These are phyloP conservation scores for Crenuchus spilurus DNA, from an alignment of 2,797 vertebrate species.

Conservation along the genomic window DNA sequence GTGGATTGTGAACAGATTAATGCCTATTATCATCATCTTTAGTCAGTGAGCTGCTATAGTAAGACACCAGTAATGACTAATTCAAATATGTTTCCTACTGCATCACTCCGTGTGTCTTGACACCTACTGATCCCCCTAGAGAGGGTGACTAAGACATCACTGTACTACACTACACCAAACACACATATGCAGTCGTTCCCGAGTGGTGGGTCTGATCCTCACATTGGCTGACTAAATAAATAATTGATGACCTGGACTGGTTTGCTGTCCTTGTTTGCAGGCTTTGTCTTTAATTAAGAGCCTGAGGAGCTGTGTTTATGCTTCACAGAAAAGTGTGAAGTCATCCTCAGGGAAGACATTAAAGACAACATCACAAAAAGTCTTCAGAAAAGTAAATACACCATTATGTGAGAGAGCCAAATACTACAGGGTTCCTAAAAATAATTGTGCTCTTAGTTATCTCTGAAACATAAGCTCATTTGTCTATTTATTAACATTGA, in stretches of 20 bases:
- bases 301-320: constrained; percentile 61
- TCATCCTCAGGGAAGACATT: constrained; percentile 57
- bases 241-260: constrained; percentile 69
- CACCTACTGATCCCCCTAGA: constrained; percentile 32
- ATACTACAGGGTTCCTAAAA: not conserved
- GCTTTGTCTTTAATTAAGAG: constrained; percentile 72
- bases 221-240: constrained; percentile 64
- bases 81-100: constrained; percentile 35
- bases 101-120: constrained; percentile 45
- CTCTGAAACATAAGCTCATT: too few relatives aligned
- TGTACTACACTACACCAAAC: constrained; percentile 6
- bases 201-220: constrained; percentile 38
- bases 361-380: constrained; percentile 58
- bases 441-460: too few relatives aligned
- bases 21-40: constrained; percentile 3
- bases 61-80: constrained; percentile 8
- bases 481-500: too few relatives aligned
- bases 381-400: constrained; percentile 40
- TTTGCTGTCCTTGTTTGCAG: constrained; percentile 44
- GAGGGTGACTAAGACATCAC: constrained; percentile 22
- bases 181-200: not conserved
- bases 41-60: constrained; percentile 1
- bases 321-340: constrained; percentile 57
- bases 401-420: constrained; percentile 5
- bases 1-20: too few relatives aligned